Evolutionary conservation across 2,113 vertebrate species (phyloP).

Genomic region (Microtus montanus): DNA sequence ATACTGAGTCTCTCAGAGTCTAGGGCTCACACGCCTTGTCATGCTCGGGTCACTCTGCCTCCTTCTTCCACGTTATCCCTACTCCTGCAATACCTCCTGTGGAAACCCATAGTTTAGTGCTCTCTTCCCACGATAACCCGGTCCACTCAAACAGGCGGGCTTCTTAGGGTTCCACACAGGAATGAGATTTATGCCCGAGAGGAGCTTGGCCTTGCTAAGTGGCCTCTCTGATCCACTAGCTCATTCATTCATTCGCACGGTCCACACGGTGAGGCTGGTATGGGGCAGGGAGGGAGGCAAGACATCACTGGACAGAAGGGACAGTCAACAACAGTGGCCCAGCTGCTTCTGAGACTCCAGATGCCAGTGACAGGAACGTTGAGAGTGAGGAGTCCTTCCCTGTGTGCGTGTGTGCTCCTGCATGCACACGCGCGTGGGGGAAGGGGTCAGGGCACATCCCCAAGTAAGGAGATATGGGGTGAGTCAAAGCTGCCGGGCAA

Average conservation of each 20-base stretch:
- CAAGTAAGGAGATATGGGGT: background rate
- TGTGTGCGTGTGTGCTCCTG: background rate
- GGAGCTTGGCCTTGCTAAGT: background rate
- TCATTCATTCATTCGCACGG: background rate
- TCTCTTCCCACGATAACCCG: no score
- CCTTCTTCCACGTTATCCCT: background rate
- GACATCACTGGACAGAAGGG: background rate
- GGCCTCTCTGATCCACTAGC: background rate
- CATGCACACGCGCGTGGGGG: rapidly evolving
- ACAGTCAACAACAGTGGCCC: background rate
- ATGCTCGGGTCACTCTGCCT: background rate
- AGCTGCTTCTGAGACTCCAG: background rate
- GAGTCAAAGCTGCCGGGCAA: background rate
- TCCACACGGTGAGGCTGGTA: background rate
- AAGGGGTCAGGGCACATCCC: background rate
- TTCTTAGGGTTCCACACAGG: background rate
- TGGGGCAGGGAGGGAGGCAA: background rate
- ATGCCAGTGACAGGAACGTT: no score
- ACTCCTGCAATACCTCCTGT: background rate
- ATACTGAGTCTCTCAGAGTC: background rate
- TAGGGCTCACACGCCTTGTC: background rate
- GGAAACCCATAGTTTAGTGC: background rate
- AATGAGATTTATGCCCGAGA: background rate
- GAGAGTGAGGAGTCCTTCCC: background rate
- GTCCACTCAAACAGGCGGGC: background rate